These are phyloP conservation scores for Passer montanus DNA, from an alignment of 2,113 vertebrate species.

Conservation along the genomic window DNA sequence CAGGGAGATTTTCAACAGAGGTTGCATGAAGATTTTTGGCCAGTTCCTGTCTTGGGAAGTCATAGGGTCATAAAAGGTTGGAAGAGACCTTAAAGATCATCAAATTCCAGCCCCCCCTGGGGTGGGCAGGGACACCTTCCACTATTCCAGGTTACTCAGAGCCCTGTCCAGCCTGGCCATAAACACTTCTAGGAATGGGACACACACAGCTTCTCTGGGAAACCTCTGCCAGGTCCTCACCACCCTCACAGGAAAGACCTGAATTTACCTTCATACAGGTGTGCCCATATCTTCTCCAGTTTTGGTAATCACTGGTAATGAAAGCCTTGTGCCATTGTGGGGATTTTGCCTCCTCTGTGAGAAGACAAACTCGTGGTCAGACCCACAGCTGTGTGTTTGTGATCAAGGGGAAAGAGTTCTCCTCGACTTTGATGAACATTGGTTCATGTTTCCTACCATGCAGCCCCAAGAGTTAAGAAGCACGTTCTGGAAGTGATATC, in stretches of 20 bases:
- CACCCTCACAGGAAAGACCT: neutral
- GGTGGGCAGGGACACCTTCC: neutral
- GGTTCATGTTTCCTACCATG: neutral
- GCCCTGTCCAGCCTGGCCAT: neutral
- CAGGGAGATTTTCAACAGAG: neutral
- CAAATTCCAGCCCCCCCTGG: neutral
- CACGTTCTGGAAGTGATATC: neutral
- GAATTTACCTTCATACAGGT: neutral
- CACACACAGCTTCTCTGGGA: neutral
- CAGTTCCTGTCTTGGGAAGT: neutral
- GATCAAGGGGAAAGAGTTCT: neutral
- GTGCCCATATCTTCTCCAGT: neutral
- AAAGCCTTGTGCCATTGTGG: neutral
- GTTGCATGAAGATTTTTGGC: neutral
- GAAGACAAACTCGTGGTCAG: neutral
- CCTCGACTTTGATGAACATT: accelerated
- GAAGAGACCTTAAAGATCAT: neutral
- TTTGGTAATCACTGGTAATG: neutral
- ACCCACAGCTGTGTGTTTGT: neutral
- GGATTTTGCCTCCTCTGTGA: neutral
- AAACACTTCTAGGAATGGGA: neutral
- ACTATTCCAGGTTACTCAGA: neutral
- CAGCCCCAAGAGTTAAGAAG: neutral
- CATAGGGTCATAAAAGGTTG: neutral
- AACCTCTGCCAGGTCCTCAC: neutral